These are phyloP conservation scores for Aleiodes leptofemur DNA, from an alignment of 2,888 invertebrate species.

Conservation along the genomic window DNA sequence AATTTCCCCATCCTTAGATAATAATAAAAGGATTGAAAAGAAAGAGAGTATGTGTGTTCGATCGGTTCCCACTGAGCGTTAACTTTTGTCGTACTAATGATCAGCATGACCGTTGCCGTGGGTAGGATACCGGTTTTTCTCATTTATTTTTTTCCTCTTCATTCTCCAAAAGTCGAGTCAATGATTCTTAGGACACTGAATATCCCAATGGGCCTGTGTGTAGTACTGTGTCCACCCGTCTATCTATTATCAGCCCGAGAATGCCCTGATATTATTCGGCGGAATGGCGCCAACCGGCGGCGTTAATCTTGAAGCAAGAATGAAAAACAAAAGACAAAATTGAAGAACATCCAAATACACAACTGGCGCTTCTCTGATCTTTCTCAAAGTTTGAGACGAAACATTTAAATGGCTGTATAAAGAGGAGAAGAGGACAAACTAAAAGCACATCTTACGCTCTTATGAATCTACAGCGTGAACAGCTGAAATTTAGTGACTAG, in stretches of 20 bases:
- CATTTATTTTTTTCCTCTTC: constrained; percentile 15
- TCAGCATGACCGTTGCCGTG: constrained; percentile 69
- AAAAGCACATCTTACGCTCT: constrained; percentile 7
- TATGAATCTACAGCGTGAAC: constrained; percentile 3
- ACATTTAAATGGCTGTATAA: too few species aligned
- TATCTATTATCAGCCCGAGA: constrained; percentile 4
- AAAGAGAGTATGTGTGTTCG: constrained; percentile 42
- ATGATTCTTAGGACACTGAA: too few species aligned
- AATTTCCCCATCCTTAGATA: neutral
- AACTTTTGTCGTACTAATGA: constrained; percentile 71
- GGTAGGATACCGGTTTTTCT: constrained; percentile 69
- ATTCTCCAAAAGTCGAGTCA: neutral
- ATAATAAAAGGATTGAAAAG: constrained; percentile 1
- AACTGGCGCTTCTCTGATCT: too few species aligned
- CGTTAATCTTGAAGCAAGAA: constrained; percentile 44
- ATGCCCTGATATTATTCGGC: constrained; percentile 16
- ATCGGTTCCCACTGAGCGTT: constrained; percentile 62
- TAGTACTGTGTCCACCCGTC: too few species aligned
- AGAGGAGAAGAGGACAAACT: too few species aligned
- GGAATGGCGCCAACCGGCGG: constrained; percentile 3
- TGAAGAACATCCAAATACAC: too few species aligned
- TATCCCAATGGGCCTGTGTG: too few species aligned
- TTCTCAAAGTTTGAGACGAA: too few species aligned
- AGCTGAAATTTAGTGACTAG: constrained; percentile 18
- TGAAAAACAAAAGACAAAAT: too few species aligned